Evolutionary conservation across 1,140 invertebrate species (phyloP), one percentile per base, ranked within the genome.

Genomic region (Dreissena polymorpha): DNA sequence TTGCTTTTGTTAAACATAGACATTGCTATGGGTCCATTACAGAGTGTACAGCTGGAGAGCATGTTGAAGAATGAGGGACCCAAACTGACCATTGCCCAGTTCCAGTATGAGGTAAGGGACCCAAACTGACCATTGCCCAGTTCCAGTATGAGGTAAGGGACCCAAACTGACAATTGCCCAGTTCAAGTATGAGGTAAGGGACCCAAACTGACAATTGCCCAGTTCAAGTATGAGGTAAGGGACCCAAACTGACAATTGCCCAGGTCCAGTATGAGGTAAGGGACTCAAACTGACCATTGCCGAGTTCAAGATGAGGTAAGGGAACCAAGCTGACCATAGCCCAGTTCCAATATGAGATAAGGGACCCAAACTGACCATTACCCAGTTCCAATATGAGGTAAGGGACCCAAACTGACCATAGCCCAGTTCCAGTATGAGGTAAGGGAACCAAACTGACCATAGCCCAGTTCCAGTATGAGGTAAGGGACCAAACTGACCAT

Each of bases 351-450:
- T 91, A 91, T 85, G 87, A 89, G 90, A 90, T 92, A 76, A 60
- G 2, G 39, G 2, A 39, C 63, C 85, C 63, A 84, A 84, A 63
- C 57, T 91, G 6, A 89, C 87, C 12, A 80, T 89, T 5, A 79
- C 88, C 83, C 90, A 91, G 87, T 89, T 91, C 53, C 91, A 92
- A 71, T 91, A 91, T 85, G 87, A 90, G 89, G 91, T 75, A 88
- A 91, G 70, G 87, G 86, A 63, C 85, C 85, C 57, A 84, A 84
- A 63, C 57, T 91, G 6, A 89, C 87, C 12, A 80, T 89, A 6
- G 81, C 88, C 83, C 90, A 91, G 87, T 89, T 91, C 53, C 91
- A 92, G 73, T 91, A 91, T 85, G 87, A 90, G 89, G 91, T 92
- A 79, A 55, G n/a, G n/a, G n/a, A n/a, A 63, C 85, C 57, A 84